Percentiles rank a stretch among this genome's conserved stretches.
These are phyloP conservation scores for Drosophila borborema DNA, from an alignment of 2,888 invertebrate genomes.

Conservation along the genomic window DNA sequence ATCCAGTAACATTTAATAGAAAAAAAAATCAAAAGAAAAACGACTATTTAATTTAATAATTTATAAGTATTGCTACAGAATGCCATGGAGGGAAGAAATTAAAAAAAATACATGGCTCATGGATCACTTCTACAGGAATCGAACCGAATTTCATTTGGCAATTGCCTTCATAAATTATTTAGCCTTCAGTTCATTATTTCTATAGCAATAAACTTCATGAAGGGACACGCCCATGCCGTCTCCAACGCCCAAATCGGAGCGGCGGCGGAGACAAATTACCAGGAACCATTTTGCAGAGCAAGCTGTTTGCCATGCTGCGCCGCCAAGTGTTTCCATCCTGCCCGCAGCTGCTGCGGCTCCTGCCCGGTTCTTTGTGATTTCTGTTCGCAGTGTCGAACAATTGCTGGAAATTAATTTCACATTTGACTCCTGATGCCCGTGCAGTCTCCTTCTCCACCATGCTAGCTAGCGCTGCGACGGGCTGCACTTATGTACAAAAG, in stretches of 20 bases:
- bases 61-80: constrained; percentile 18
- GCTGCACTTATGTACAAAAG: constrained; percentile 68
- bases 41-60: constrained; percentile 23
- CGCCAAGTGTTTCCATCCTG: constrained; percentile 34
- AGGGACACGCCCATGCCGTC: constrained; percentile 8
- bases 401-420: constrained; percentile 72
- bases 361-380: constrained; percentile 49
- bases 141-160: constrained; percentile 59
- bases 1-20: neutral
- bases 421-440: constrained; percentile 64
- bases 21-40: neutral
- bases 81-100: neutral
- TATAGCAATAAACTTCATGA: constrained; percentile 62
- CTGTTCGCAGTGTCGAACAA: constrained; percentile 65
- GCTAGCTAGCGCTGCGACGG: neutral
- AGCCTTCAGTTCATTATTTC: constrained; percentile 65
- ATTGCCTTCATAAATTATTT: constrained; percentile 71
- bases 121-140: constrained; percentile 34
- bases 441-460: constrained; percentile 7
- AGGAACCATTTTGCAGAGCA: constrained; percentile 62
- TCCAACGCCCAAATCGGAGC: constrained; percentile 9
- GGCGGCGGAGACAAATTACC: constrained; percentile 63
- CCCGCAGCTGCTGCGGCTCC: constrained; percentile 2
- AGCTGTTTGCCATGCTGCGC: constrained; percentile 55
- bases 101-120: constrained; percentile 4